Base-by-base conservation (phyloP, 2,888 invertebrate species). In the Macrophya annulata region DNA sequence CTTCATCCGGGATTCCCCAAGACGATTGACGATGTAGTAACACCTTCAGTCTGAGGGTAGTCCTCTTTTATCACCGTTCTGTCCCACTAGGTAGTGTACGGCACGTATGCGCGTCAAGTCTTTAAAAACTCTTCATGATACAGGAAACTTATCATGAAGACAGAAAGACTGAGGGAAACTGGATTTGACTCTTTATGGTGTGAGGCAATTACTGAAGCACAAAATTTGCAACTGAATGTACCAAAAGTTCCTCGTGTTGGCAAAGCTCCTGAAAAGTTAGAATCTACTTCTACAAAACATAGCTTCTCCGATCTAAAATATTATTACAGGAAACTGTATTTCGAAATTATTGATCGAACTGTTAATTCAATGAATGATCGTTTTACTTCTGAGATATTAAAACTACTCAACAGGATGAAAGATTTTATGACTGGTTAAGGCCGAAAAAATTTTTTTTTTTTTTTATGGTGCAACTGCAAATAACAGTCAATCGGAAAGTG, bases 311-410 rank as follows among this genome's bases (percentile, higher is more conserved):
- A 59, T 59, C 59, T 17, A 21, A 59, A 15, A 59, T 6, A 59
- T 59, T 59, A 59, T 59, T 59, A 59, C 21, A 59, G 59, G 8
- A 59, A 59, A 21, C 17, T 59, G 21, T 59, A 59, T 59, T 59
- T 59, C 21, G 59, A 59, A 59, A 59, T 59, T 17, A 59, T 59
- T n/a, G 59, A 59, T 59, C 59, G 8, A 15, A 17, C 21, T 21
- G 8, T 59, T 59, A n/a, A n/a, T 59, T 59, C 59, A 59, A 17
- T 59, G n/a, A 59, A 59, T 59, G 59, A 59, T n/a, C 59, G 59
- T 21, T 59, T 59, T 59, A 5, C 17, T n/a, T 4, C 59, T 59
- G 59, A 59, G 21, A 59, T 17, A 21, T n/a, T 59, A 17, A 21
- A 59, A n/a, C 21, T 59, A n/a, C 59, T 59, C 17, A 59, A 59